A percentile compares a stretch with the other conserved stretches of the same genome.
Evolutionary conservation across 2,888 invertebrate genomes (phyloP).

Genomic region (Exocentrus adspersus): DNA sequence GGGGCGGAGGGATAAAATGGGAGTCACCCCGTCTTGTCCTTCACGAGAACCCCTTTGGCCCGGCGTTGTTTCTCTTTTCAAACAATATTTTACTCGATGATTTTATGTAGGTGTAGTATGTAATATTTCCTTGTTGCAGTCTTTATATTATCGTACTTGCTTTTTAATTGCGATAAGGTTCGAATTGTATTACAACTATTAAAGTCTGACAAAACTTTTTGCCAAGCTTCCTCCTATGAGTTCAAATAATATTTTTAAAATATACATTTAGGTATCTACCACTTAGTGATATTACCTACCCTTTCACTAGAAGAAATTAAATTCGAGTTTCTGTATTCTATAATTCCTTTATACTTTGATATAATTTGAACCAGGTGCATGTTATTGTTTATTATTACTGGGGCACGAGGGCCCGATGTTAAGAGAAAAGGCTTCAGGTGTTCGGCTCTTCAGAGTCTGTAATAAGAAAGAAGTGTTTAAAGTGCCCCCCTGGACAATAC

Average conservation of each 20-base stretch:
- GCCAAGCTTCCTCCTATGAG: conserved; percentile 3
- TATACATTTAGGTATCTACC: background rate
- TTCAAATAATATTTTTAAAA: background rate
- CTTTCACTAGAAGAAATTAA: background rate
- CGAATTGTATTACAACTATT: background rate
- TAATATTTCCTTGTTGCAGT: background rate
- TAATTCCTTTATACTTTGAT: background rate
- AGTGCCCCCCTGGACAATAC: no score
- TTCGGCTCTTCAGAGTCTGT: no score
- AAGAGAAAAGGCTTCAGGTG: no score
- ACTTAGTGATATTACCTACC: background rate
- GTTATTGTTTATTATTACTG: no score
- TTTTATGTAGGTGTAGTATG: no score
- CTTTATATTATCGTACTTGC: background rate
- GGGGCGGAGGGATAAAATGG: no score
- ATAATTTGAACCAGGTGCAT: background rate
- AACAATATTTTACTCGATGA: no score
- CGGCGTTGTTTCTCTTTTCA: no score
- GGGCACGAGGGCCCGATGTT: no score
- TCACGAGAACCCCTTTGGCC: no score
- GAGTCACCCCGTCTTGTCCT: no score
- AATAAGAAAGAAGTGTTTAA: no score
- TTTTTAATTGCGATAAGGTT: background rate
- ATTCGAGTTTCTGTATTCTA: background rate
- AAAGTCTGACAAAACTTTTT: background rate